These are phyloP conservation scores for Sphecodes monilicornis DNA, from an alignment of 2,888 invertebrate genomes.

Conservation along the genomic window DNA sequence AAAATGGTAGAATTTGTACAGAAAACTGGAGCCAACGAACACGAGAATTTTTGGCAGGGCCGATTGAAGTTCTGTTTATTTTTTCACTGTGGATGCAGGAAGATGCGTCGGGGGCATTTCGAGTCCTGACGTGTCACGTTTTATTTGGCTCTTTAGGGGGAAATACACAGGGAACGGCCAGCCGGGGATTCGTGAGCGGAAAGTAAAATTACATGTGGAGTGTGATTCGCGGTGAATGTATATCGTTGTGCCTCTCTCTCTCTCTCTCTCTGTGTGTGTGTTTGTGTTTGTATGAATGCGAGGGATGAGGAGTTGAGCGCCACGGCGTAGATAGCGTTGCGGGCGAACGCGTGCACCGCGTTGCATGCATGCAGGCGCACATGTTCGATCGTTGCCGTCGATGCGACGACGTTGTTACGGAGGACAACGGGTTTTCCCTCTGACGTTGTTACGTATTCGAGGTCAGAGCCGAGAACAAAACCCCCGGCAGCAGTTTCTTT, in stretches of 20 bases:
- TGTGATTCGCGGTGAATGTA: slow-evolving; percentile 12
- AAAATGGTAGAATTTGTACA: not conserved
- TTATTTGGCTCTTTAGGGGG: slow-evolving; percentile 21
- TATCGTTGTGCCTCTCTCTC: not conserved
- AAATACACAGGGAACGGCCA: slow-evolving; percentile 25
- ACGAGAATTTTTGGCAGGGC: not conserved
- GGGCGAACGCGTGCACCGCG: slow-evolving; percentile 37
- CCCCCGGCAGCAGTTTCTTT: slow-evolving; percentile 20
- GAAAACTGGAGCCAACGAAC: not conserved
- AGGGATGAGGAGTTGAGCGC: slow-evolving; percentile 7
- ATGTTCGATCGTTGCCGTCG: slow-evolving; percentile 46
- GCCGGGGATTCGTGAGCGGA: slow-evolving; percentile 49
- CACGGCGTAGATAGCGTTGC: slow-evolving; percentile 43
- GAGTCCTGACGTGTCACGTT: slow-evolving; percentile 5
- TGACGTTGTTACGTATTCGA: slow-evolving; percentile 29
- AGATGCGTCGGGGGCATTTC: slow-evolving; percentile 1
- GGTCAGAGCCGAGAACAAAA: slow-evolving; percentile 26
- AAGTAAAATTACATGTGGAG: slow-evolving; percentile 32
- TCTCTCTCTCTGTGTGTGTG: not conserved
- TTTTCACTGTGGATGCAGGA: not conserved
- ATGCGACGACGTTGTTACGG: slow-evolving; percentile 32
- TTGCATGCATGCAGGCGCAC: slow-evolving; percentile 61
- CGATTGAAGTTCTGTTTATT: not conserved
- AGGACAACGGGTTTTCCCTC: slow-evolving; percentile 48
- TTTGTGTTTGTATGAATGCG: not conserved